phyloP scores from a whole-genome alignment of 2,113 vertebrate genomes.

The Melanostigma gelatinosum region DNA sequence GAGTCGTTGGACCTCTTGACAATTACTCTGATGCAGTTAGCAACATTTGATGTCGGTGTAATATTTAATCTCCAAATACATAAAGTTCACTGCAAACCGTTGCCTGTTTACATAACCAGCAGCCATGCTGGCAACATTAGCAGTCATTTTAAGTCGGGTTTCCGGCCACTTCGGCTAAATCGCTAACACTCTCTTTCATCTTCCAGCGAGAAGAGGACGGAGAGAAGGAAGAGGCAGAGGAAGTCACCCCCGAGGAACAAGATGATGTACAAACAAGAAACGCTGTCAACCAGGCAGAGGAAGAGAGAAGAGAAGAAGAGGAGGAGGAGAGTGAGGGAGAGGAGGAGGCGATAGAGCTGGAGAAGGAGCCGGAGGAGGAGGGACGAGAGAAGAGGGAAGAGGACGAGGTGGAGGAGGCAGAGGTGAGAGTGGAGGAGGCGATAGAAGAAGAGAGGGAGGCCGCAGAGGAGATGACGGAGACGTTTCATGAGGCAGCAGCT shows the following conservation, averaged over 20 bases:
- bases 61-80: too few relatives aligned
- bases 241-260: constrained; percentile 32
- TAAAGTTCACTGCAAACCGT: neutral
- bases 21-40: too few relatives aligned
- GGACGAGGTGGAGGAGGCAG: constrained; percentile 6
- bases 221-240: constrained; percentile 32
- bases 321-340: constrained; percentile 24
- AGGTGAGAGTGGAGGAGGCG: constrained; percentile 14
- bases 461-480: neutral
- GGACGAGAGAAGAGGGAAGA: constrained; percentile 4
- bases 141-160: neutral
- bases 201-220: constrained; percentile 35
- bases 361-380: constrained; percentile 23
- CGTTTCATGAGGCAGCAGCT: neutral
- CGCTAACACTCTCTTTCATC: neutral
- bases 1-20: too few relatives aligned
- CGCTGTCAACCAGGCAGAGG: constrained; percentile 14
- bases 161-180: neutral
- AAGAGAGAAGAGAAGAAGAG: neutral
- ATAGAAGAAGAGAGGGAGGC: constrained; percentile 20
- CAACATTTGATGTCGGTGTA: too few relatives aligned
- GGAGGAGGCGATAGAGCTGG: constrained; percentile 29
- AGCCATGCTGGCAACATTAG: neutral
- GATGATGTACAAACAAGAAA: neutral
- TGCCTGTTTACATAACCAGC: neutral